A percentile compares a stretch with the other conserved stretches of the same genome.
Conservation (phyloP, 2,797 vertebrate genomes). For the Artibeus lituratus region DNA sequence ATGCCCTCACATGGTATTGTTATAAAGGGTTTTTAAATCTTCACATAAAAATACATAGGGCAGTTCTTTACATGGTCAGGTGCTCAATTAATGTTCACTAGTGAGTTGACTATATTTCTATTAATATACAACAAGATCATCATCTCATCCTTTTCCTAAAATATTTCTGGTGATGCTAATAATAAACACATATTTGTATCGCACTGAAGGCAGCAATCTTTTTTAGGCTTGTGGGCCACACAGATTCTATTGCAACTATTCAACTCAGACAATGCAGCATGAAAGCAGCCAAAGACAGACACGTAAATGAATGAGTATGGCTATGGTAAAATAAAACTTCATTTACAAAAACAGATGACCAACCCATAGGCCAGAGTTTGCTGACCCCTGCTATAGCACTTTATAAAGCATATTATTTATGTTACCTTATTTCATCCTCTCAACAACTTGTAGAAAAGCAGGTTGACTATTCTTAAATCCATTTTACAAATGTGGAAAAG, state of each 20-base stretch:
- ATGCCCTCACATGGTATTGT: not conserved
- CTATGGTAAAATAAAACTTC: not conserved
- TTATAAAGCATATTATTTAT: not conserved
- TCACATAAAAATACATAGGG: not conserved
- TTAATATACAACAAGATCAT: not conserved
- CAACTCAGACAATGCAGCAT: not conserved
- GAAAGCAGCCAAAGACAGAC: conserved; percentile 3
- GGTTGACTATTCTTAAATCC: not conserved
- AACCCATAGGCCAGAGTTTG: not conserved
- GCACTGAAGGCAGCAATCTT: not conserved
- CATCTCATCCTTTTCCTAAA: not conserved
- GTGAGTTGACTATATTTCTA: not conserved
- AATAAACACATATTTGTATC: not conserved
- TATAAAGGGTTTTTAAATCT: not conserved
- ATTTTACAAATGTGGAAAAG: not conserved
- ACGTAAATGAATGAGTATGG: not conserved
- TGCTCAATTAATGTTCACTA: not conserved
- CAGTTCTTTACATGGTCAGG: not conserved
- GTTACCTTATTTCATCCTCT: not conserved
- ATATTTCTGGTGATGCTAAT: not conserved
- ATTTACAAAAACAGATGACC: not conserved
- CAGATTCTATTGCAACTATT: not conserved
- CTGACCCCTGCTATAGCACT: not conserved
- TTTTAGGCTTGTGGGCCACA: not conserved
- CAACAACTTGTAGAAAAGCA: not conserved